phyloP scores from a whole-genome alignment of 2,797 vertebrate genomes.

The Etheostoma nigrum region DNA sequence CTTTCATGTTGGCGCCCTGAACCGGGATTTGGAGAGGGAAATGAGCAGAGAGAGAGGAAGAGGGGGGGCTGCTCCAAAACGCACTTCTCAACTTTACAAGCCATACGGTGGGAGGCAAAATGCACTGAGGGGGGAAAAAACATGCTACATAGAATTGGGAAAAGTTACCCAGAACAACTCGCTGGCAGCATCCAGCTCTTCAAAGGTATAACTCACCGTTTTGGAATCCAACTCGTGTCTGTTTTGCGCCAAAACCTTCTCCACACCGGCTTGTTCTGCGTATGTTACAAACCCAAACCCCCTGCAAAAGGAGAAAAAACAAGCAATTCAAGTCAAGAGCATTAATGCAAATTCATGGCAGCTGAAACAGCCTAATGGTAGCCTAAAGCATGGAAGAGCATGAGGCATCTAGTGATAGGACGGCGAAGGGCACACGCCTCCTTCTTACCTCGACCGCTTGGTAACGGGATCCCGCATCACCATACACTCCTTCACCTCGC shows the following conservation, averaged over 20 bases:
- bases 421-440: slow-evolving; percentile 77
- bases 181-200: slow-evolving; percentile 24
- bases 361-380: slow-evolving; percentile 1
- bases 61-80: slow-evolving; percentile 60
- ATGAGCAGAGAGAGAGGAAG: slow-evolving; percentile 68
- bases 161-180: slow-evolving; percentile 43
- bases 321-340: slow-evolving; percentile 1
- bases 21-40: slow-evolving; percentile 82
- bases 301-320: slow-evolving; percentile 76
- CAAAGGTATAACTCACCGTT: slow-evolving; percentile 89
- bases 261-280: slow-evolving; percentile 96
- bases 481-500: slow-evolving; percentile 98
- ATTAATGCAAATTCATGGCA: slow-evolving; percentile 27
- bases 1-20: slow-evolving; percentile 86
- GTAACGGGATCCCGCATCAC: slow-evolving; percentile 98
- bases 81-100: slow-evolving; percentile 79
- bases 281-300: slow-evolving; percentile 98
- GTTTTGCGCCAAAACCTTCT: slow-evolving; percentile 97
- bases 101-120: slow-evolving; percentile 69
- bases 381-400: slow-evolving; percentile 13
- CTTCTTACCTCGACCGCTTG: slow-evolving; percentile 95
- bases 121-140: slow-evolving; percentile 30
- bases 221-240: slow-evolving; percentile 98
- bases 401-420: slow-evolving; percentile 72
- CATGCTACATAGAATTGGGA: slow-evolving; percentile 33